phyloP scores from a whole-genome alignment of 2,113 vertebrate species.

The Tragulus kanchil region DNA sequence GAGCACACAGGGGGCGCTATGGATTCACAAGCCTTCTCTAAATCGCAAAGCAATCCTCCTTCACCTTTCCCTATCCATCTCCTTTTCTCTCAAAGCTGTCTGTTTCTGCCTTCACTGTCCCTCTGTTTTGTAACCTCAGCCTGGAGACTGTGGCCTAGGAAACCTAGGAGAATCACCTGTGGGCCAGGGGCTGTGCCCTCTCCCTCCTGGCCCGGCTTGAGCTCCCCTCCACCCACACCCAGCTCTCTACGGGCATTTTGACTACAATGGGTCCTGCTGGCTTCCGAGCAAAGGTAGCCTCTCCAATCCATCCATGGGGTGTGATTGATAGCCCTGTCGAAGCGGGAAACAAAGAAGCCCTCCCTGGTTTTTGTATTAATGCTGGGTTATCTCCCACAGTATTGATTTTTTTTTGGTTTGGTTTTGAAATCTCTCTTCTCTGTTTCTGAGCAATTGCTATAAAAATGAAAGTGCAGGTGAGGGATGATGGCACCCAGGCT shows the following conservation, averaged over 20 bases:
- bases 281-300: slow-evolving; percentile 22
- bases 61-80: not conserved
- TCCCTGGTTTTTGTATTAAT: slow-evolving; percentile 55
- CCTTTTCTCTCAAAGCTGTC: not conserved
- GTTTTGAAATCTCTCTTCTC: slow-evolving; percentile 69
- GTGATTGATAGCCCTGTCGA: not conserved
- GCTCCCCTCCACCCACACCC: not conserved
- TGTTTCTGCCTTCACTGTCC: not conserved
- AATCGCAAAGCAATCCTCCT: not conserved
- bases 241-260: not conserved
- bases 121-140: not conserved
- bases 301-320: not conserved
- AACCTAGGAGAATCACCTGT: not conserved
- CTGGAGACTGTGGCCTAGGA: not conserved
- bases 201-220: not conserved
- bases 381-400: slow-evolving; percentile 30
- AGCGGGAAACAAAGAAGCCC: slow-evolving; percentile 39
- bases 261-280: slow-evolving; percentile 30
- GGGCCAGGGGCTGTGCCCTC: rapidly evolving
- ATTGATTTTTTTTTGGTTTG: slow-evolving; percentile 79
- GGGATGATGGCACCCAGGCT: slow-evolving; percentile 34
- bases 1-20: too few species aligned
- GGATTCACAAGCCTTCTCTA: not conserved
- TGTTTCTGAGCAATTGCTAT: slow-evolving; percentile 21
- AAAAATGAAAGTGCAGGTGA: slow-evolving; percentile 77